These are phyloP conservation scores for Trichechus manatus DNA, from an alignment of 2,113 vertebrate species.

Conservation along the genomic window DNA sequence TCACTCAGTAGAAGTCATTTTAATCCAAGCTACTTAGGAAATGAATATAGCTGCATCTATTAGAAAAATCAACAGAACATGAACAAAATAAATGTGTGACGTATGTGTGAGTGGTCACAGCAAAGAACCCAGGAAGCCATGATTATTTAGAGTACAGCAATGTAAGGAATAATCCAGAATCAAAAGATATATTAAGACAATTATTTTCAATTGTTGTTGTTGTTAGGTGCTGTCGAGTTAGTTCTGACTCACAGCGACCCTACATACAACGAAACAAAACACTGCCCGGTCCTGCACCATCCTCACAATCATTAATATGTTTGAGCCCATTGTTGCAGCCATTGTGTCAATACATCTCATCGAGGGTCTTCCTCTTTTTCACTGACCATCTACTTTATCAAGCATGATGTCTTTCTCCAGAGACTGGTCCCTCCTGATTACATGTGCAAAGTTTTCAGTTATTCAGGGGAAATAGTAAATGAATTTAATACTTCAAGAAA, in stretches of 20 bases:
- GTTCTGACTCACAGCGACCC: too few relatives aligned
- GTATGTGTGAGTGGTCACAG: neutral
- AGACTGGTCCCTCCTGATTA: too few relatives aligned
- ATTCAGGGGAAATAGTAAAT: neutral
- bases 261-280: too few relatives aligned
- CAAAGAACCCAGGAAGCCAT: neutral
- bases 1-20: neutral
- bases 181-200: constrained; percentile 11
- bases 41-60: neutral
- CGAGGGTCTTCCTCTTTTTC: too few relatives aligned
- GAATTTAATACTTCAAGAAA: neutral
- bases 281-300: too few relatives aligned
- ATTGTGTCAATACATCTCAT: too few relatives aligned
- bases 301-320: too few relatives aligned
- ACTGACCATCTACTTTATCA: too few relatives aligned
- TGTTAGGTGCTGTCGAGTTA: too few relatives aligned
- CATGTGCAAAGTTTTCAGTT: neutral
- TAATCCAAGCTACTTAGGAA: neutral
- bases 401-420: too few relatives aligned
- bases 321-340: too few relatives aligned
- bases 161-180: neutral
- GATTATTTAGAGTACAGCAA: neutral
- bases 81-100: neutral
- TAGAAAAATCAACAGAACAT: neutral
- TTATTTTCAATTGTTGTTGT: neutral